phyloP scores from a whole-genome alignment of 2,888 invertebrate genomes.

The Athalia cordata region DNA sequence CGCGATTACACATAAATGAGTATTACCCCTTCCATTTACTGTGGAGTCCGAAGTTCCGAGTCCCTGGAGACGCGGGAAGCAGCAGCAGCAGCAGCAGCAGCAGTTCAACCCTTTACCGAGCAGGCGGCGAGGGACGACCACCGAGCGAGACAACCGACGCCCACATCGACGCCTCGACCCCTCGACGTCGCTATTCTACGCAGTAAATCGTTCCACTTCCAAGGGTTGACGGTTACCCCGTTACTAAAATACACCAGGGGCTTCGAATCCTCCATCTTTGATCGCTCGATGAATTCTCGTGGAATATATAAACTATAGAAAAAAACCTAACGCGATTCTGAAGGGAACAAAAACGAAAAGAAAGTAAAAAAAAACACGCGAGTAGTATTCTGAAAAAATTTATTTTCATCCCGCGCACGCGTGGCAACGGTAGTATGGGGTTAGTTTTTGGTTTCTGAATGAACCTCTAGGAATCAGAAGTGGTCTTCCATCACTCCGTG shows the following conservation, averaged over 20 bases:
- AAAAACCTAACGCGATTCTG: too few relatives aligned
- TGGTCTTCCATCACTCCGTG: conserved; percentile 64
- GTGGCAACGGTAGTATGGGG: background rate
- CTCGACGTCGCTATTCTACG: conserved; percentile 33
- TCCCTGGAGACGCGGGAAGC: conserved; percentile 39
- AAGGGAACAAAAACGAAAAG: too few relatives aligned
- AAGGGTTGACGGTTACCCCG: conserved; percentile 15
- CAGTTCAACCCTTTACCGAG: conserved; percentile 27
- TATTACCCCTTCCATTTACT: conserved; percentile 65
- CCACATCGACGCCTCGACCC: conserved; percentile 36
- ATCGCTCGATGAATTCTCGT: background rate
- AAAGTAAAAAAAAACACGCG: too few relatives aligned
- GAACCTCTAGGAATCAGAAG: conserved; percentile 36
- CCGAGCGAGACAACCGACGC: conserved; percentile 29
- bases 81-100: background rate
- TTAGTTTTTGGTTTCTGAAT: background rate
- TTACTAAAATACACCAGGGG: conserved; percentile 4
- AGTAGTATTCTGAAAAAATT: background rate
- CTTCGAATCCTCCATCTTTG: background rate
- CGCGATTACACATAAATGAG: conserved; percentile 74
- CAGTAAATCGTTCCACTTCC: conserved; percentile 43
- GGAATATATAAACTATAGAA: too few relatives aligned
- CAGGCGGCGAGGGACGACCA: conserved; percentile 1
- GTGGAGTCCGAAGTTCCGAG: conserved; percentile 40
- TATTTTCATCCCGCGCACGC: background rate